A percentile compares a stretch with the other conserved stretches of the same genome.
Conservation (phyloP, 2,797 vertebrate species). For the Oreochromis mossambicus region DNA sequence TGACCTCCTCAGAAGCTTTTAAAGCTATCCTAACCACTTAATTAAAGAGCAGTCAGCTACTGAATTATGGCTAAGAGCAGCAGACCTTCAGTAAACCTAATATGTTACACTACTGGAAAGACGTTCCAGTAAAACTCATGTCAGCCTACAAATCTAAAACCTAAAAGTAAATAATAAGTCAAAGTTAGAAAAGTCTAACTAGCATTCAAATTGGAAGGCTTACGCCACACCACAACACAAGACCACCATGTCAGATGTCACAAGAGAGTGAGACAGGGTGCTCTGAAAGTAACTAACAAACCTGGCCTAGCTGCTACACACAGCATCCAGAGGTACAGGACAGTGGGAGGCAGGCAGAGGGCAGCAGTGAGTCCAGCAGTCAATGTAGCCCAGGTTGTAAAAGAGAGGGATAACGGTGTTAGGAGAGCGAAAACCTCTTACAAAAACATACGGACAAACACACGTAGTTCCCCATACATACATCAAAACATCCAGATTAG, state of each 20-base stretch:
- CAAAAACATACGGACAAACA: background rate
- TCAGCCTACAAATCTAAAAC: background rate
- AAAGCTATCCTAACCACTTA: background rate
- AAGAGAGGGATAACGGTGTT: conserved; percentile 76
- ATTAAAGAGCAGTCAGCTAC: background rate
- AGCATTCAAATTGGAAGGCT: background rate
- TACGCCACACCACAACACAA: background rate
- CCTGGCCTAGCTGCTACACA: conserved; percentile 81
- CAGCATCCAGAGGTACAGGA: conserved; percentile 68
- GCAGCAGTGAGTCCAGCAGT: conserved; percentile 63
- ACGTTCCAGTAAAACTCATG: background rate
- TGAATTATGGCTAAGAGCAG: background rate
- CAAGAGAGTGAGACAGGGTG: background rate
- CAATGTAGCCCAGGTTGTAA: conserved; percentile 52
- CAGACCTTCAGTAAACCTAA: background rate
- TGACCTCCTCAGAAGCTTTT: background rate
- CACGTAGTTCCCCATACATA: background rate
- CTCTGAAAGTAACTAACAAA: conserved; percentile 70
- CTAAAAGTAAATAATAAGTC: background rate
- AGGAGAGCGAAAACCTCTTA: conserved; percentile 41
- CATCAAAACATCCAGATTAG: background rate
- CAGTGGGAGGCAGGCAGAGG: conserved; percentile 61
- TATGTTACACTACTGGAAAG: background rate
- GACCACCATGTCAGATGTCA: background rate
- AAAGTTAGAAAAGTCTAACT: background rate